Evolutionary conservation across 1,140 invertebrate genomes (phyloP), one percentile per base, ranked within the genome.

Genomic region (Aphidius gifuensis): DNA sequence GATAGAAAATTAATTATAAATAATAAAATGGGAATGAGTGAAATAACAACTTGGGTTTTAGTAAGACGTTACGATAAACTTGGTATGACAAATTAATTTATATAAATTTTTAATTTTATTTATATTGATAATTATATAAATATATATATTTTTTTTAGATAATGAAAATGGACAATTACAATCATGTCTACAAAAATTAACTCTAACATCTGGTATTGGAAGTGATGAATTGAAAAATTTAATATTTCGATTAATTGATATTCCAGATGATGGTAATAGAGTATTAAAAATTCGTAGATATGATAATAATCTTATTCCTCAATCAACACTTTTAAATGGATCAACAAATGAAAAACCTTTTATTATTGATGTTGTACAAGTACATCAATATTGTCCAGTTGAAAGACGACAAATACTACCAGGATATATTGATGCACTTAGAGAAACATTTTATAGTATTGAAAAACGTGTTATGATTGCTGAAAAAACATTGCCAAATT

Each of bases 321-420:
- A 76, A 23, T 77, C 73, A 46, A 65, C 70, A 32, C 65, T 77
- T 23, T 60, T 75, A 48, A 65, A 68, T 50, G 76, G 74, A 42
- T 73, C 74, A 11, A 64, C 67, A n/a, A 60, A 70, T 70, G 71
- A 75, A 39, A 75, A 68, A 57, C 73, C 76, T 65, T 76, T 76
- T 16, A 69, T 78, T 42, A 69, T 76, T 21, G 76, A 78, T 62
- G 71, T 78, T 64, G 74, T 75, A 46, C 47, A 65, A 50, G 68
- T 74, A 51, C 76, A 78, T 68, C 76, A 78, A 69, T 78, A 73
- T 66, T 75, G 74, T 71, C 68, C 70, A 57, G 71, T 69, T 42
- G 69, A 75, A 68, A 70, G 69, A 64, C 65, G 73, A 65, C 70
- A 58, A 43, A 67, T 76, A 58, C 68, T 70, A 42, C 69, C 74